These are phyloP conservation scores for Pogonomyrmex californicus DNA, from an alignment of 1,140 invertebrate species.

Conservation along the genomic window DNA sequence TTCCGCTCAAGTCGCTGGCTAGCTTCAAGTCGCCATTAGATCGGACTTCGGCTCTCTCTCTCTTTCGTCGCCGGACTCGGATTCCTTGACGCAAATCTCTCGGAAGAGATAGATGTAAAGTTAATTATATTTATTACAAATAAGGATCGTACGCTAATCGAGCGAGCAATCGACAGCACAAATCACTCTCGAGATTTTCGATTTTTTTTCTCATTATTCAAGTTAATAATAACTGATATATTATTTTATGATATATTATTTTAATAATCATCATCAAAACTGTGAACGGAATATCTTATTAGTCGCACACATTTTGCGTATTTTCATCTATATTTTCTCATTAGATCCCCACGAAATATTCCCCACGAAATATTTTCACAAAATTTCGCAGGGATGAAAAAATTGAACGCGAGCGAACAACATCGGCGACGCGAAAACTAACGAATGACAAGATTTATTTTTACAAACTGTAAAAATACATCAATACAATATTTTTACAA, in stretches of 20 bases:
- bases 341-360: neutral
- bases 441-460: slow-evolving; percentile 59
- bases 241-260: neutral
- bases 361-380: neutral
- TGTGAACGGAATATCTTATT: neutral
- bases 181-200: neutral
- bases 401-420: neutral
- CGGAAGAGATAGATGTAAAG: neutral
- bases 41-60: neutral
- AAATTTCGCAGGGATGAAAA: slow-evolving; percentile 8
- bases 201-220: neutral
- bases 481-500: too few relatives aligned
- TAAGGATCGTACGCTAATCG: neutral
- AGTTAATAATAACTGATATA: neutral
- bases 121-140: neutral
- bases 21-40: slow-evolving; percentile 22
- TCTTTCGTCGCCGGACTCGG: neutral
- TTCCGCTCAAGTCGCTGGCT: slow-evolving; percentile 9
- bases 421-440: slow-evolving; percentile 50
- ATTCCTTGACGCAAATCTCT: neutral
- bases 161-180: neutral
- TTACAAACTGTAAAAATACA: neutral
- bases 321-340: neutral
- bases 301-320: too few relatives aligned
- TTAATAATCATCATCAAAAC: neutral